phyloP scores from a whole-genome alignment of 2,888 invertebrate species.

The Drosophila putrida region DNA sequence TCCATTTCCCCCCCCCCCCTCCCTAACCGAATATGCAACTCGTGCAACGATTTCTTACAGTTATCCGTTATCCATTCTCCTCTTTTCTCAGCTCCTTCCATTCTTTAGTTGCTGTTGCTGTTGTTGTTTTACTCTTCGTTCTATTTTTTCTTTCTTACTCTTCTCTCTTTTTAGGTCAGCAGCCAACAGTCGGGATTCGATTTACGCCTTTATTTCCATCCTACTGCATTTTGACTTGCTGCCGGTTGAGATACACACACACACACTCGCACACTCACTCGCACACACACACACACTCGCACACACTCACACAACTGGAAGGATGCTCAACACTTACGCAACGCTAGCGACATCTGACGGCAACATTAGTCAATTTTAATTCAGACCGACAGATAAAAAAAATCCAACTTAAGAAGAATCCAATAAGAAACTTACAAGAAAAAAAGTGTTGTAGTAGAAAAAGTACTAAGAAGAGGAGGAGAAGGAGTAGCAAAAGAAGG shows the following conservation, averaged over 20 bases:
- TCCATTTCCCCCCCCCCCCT: background rate
- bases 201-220: conserved; percentile 45
- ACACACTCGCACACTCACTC: conserved; percentile 7
- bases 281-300: conserved; percentile 1
- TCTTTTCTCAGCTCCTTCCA: background rate
- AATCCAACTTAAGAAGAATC: background rate
- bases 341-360: conserved; percentile 55
- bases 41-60: conserved; percentile 30
- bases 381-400: conserved; percentile 4
- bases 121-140: conserved; percentile 17
- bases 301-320: conserved; percentile 3
- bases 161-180: conserved; percentile 54
- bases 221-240: conserved; percentile 19
- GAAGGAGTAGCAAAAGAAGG: background rate
- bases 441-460: background rate
- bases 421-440: conserved; percentile 1
- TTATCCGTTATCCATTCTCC: conserved; percentile 40
- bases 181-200: conserved; percentile 44
- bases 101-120: conserved; percentile 22
- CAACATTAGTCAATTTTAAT: conserved; percentile 22
- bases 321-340: conserved; percentile 51
- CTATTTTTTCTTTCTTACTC: conserved; percentile 17
- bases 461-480: background rate
- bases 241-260: conserved; percentile 32
- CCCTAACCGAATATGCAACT: conserved; percentile 14